Evolutionary conservation across 1,140 invertebrate genomes (phyloP).

Genomic region (Dufourea novaeangliae): DNA sequence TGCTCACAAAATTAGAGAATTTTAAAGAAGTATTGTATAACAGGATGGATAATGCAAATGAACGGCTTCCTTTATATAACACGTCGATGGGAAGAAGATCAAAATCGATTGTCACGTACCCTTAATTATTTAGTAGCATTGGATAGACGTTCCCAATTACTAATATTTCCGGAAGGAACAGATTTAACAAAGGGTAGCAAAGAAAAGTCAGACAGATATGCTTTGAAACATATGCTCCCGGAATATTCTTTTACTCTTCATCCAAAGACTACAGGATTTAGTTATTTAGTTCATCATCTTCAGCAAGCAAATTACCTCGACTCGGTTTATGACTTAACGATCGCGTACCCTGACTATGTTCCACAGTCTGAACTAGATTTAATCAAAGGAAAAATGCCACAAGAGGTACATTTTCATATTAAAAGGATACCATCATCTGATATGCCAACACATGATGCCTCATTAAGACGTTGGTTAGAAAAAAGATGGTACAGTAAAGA

Average conservation of each 20-base stretch:
- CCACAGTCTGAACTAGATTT: slow-evolving; percentile 88
- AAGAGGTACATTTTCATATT: slow-evolving; percentile 88
- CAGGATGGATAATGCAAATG: slow-evolving; percentile 95
- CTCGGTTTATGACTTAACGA: slow-evolving; percentile 90
- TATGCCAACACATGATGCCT: slow-evolving; percentile 83
- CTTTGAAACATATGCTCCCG: slow-evolving; percentile 85
- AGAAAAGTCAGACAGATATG: slow-evolving; percentile 88
- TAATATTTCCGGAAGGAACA: slow-evolving; percentile 95
- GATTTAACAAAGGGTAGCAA: slow-evolving; percentile 89
- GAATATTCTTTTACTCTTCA: slow-evolving; percentile 90
- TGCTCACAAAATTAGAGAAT: not conserved
- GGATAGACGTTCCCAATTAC: slow-evolving; percentile 85
- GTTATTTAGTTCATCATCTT: slow-evolving; percentile 86
- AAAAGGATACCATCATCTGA: slow-evolving; percentile 85
- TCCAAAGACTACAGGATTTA: slow-evolving; percentile 93
- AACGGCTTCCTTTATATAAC: slow-evolving; percentile 92
- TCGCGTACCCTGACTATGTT: slow-evolving; percentile 87
- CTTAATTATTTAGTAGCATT: slow-evolving; percentile 88
- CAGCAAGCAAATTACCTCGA: slow-evolving; percentile 85
- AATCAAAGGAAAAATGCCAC: slow-evolving; percentile 85
- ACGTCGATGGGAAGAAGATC: slow-evolving; percentile 90
- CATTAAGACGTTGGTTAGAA: slow-evolving; percentile 86
- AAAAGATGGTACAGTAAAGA: slow-evolving; percentile 89
- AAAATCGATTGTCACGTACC: slow-evolving; percentile 85
- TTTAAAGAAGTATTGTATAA: slow-evolving; percentile 45